These are phyloP conservation scores for Cryptocephalus moraei DNA, from an alignment of 2,888 invertebrate genomes.

Conservation along the genomic window DNA sequence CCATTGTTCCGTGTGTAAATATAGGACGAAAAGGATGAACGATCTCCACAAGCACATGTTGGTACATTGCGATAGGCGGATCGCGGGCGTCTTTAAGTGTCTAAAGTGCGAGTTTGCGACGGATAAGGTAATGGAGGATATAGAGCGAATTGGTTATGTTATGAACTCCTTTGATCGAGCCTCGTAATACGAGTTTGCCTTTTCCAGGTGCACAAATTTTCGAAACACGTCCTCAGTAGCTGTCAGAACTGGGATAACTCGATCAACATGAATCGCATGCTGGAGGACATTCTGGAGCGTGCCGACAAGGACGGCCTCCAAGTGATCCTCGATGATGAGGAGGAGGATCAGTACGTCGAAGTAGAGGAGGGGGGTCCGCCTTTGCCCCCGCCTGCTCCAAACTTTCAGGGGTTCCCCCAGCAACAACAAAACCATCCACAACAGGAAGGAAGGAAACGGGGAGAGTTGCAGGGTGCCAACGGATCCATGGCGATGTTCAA, in stretches of 20 bases:
- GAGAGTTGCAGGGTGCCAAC: too few species aligned
- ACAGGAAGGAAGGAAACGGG: too few species aligned
- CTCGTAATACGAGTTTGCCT: not conserved
- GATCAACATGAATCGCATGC: conserved; percentile 7
- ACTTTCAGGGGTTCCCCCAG: too few species aligned
- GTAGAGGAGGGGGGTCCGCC: not conserved
- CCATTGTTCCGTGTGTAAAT: conserved; percentile 14
- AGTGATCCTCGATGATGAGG: conserved; percentile 7
- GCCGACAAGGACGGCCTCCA: conserved; percentile 9
- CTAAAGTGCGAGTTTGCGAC: conserved; percentile 17
- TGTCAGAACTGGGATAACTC: conserved; percentile 9
- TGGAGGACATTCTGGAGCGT: conserved; percentile 12
- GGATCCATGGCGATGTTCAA: not conserved
- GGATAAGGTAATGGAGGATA: conserved; percentile 7
- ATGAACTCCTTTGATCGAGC: not conserved
- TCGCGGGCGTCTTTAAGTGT: conserved; percentile 18
- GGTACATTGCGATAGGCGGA: conserved; percentile 17
- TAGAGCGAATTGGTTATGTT: not conserved
- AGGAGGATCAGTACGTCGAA: not conserved
- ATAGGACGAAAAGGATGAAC: conserved; percentile 15
- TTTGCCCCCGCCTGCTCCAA: too few species aligned
- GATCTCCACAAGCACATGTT: conserved; percentile 21
- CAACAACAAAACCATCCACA: too few species aligned
- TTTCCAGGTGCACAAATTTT: conserved; percentile 13
- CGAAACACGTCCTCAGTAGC: conserved; percentile 17